phyloP scores from a whole-genome alignment of 2,113 vertebrate species.

The Pterocles orientalis region DNA sequence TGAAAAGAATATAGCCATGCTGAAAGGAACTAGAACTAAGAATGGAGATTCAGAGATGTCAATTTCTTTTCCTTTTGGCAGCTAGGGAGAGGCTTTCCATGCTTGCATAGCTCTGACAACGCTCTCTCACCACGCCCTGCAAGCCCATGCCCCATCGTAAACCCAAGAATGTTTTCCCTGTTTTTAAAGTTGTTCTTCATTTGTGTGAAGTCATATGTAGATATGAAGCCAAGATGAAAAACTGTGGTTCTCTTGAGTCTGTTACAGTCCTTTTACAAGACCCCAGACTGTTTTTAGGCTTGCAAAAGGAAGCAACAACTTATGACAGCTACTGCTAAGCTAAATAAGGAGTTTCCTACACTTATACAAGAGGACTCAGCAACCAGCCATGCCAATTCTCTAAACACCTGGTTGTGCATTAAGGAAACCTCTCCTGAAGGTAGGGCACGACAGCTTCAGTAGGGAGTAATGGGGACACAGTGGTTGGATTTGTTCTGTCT shows the following conservation, averaged over 20 bases:
- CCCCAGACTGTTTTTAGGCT: neutral
- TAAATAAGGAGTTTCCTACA: neutral
- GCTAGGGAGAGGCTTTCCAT: neutral
- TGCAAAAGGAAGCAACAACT: neutral
- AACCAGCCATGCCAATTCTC: fast-evolving
- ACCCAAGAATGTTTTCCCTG: neutral
- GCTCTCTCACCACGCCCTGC: fast-evolving
- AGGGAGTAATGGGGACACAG: neutral
- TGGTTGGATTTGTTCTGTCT: neutral
- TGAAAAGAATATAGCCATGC: neutral
- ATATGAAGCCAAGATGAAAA: neutral
- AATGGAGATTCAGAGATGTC: neutral
- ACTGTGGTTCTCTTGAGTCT: neutral
- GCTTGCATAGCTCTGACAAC: neutral
- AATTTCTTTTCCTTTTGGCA: neutral
- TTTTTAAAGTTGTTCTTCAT: neutral
- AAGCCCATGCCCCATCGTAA: fast-evolving
- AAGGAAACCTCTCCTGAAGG: neutral
- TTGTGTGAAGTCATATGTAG: neutral
- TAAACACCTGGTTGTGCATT: neutral
- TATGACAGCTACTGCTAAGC: neutral
- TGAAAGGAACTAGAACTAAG: neutral
- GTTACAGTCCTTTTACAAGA: neutral
- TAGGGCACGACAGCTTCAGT: fast-evolving
- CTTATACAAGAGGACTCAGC: neutral